These are phyloP conservation scores for Chromoteleia sp. DNA, from an alignment of 2,888 invertebrate genomes.

Conservation along the genomic window DNA sequence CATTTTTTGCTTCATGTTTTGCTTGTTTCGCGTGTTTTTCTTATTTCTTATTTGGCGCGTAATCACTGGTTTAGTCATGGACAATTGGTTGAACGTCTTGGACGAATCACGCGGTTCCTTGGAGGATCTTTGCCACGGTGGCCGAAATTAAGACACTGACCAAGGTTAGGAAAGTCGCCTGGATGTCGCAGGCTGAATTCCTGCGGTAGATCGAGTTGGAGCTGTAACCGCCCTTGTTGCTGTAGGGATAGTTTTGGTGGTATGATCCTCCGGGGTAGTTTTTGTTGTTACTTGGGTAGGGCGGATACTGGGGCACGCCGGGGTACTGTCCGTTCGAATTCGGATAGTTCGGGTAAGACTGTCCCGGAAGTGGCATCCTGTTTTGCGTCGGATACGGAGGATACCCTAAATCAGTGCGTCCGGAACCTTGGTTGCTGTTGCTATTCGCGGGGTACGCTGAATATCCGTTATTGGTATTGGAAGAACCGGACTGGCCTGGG, in stretches of 20 bases:
- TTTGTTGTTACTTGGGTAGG: conserved; percentile 73
- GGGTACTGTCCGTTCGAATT: conserved; percentile 59
- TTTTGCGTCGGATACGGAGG: conserved; percentile 80
- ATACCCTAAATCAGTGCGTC: conserved; percentile 74
- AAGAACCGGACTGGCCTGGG: conserved; percentile 71
- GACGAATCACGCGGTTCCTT: conserved; percentile 44
- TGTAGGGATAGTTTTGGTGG: conserved; percentile 75
- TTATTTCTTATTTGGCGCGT: too few species aligned
- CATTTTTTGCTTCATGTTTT: too few species aligned
- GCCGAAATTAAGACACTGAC: conserved; percentile 66
- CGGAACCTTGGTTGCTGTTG: conserved; percentile 59
- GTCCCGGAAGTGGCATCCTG: conserved; percentile 78
- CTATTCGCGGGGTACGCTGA: conserved; percentile 74
- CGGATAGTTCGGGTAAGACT: conserved; percentile 69
- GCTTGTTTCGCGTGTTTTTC: not conserved
- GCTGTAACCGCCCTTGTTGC: conserved; percentile 73
- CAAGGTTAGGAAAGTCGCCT: conserved; percentile 56
- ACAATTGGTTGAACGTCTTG: conserved; percentile 26
- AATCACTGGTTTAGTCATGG: conserved; percentile 25
- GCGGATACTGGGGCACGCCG: conserved; percentile 71
- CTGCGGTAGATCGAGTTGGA: conserved; percentile 73
- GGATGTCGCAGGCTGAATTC: conserved; percentile 53
- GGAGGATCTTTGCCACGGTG: conserved; percentile 27
- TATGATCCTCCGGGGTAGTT: conserved; percentile 71
- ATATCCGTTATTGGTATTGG: conserved; percentile 72